phyloP scores from a whole-genome alignment of 2,113 vertebrate genomes.

The Paradoxurus hermaphroditus region DNA sequence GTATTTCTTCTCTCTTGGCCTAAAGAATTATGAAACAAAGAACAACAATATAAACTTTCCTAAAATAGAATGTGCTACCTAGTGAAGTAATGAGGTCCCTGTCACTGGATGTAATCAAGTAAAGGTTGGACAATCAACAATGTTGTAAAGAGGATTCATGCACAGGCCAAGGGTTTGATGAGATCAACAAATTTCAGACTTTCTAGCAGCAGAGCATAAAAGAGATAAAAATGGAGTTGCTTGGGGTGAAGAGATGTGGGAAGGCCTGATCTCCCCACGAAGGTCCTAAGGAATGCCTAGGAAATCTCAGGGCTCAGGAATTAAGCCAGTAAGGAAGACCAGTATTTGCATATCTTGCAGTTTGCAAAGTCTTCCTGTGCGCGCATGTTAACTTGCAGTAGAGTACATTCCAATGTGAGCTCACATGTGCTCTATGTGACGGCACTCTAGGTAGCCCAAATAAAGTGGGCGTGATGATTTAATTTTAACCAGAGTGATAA shows the following conservation, averaged over 20 bases:
- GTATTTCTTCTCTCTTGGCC: slow-evolving; percentile 22
- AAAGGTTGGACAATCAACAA: neutral
- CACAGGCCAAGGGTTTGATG: neutral
- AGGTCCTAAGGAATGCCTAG: neutral
- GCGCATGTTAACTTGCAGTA: rapidly evolving
- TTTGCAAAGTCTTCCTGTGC: neutral
- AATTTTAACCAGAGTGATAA: neutral
- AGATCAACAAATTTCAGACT: neutral
- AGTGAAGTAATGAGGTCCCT: neutral
- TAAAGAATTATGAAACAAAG: slow-evolving; percentile 21
- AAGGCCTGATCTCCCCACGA: neutral
- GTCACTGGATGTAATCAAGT: neutral
- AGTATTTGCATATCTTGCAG: neutral
- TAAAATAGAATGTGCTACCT: neutral
- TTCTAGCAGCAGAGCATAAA: neutral
- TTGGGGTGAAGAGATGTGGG: neutral
- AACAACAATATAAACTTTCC: neutral
- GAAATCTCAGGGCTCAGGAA: neutral
- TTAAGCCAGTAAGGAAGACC: neutral
- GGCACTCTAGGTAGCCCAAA: neutral
- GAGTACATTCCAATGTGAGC: neutral
- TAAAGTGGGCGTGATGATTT: neutral
- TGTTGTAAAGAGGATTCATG: neutral
- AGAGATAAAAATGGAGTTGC: neutral
- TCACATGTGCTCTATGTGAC: neutral